These are phyloP conservation scores for Salvelinus sp. DNA, from an alignment of 2,113 vertebrate genomes.

Conservation along the genomic window DNA sequence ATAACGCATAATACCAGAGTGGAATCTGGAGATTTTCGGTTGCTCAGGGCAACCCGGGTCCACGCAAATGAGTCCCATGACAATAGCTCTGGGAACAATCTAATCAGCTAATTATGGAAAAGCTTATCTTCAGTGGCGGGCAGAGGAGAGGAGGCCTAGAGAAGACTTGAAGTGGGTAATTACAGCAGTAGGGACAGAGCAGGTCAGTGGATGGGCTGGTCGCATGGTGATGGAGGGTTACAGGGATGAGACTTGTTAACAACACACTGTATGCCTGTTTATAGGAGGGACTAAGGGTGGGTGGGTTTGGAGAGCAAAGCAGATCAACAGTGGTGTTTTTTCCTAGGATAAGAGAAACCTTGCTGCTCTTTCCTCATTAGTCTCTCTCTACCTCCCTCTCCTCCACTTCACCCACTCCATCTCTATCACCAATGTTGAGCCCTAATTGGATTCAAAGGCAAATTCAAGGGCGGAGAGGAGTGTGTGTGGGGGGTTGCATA, in stretches of 20 bases:
- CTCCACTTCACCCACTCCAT: no score
- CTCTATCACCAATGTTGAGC: no score
- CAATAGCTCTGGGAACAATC: constrained; percentile 35
- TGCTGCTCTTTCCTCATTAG: background rate
- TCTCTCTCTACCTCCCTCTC: no score
- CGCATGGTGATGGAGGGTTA: background rate
- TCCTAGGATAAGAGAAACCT: background rate
- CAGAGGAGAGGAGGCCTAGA: constrained; percentile 45
- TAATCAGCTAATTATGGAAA: constrained; percentile 58
- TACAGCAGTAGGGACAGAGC: background rate
- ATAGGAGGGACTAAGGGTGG: background rate
- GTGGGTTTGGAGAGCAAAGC: background rate
- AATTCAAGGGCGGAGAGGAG: background rate
- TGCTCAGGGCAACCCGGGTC: constrained; percentile 45
- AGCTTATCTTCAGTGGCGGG: constrained; percentile 37
- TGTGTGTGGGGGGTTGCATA: background rate
- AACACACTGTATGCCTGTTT: background rate
- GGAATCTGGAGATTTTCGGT: constrained; percentile 16
- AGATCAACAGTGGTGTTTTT: background rate
- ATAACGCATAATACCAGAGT: background rate
- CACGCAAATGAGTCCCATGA: constrained; percentile 45
- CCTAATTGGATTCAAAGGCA: constrained; percentile 22
- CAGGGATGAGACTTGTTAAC: constrained; percentile 33
- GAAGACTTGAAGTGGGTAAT: constrained; percentile 1
- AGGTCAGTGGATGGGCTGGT: background rate